Percentiles rank a stretch among this genome's conserved stretches.
These are phyloP conservation scores for Papilio protenor DNA, from an alignment of 2,888 invertebrate species.

Conservation along the genomic window DNA sequence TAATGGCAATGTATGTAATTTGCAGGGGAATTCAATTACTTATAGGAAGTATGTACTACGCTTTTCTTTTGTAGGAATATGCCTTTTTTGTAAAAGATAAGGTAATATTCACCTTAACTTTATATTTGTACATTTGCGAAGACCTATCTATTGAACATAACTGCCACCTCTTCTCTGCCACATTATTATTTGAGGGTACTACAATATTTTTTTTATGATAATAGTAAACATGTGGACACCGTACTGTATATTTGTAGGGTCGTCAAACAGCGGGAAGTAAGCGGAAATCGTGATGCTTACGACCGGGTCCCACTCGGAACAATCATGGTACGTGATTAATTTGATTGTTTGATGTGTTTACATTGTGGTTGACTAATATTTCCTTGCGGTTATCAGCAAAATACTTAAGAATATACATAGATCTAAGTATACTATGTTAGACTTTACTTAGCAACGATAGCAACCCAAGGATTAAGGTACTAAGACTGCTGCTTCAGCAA, in stretches of 20 bases:
- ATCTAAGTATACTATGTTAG: too few species aligned
- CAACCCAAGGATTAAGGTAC: too few species aligned
- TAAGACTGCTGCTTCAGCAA: too few species aligned
- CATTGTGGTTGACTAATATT: not conserved
- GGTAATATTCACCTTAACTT: too few species aligned
- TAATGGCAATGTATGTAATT: too few species aligned
- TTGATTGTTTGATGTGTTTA: slow-evolving; percentile 32
- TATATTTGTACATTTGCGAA: too few species aligned
- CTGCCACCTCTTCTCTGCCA: too few species aligned
- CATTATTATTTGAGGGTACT: slow-evolving; percentile 4
- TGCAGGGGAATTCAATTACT: too few species aligned
- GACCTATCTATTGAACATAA: too few species aligned
- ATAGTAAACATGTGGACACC: slow-evolving; percentile 38
- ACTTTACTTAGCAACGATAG: not conserved
- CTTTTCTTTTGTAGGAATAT: too few species aligned
- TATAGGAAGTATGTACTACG: too few species aligned
- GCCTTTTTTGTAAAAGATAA: too few species aligned
- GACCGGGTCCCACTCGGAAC: slow-evolving; percentile 43
- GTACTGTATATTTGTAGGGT: slow-evolving; percentile 44
- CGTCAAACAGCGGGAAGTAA: slow-evolving; percentile 55
- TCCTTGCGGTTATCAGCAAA: not conserved
- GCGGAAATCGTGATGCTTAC: slow-evolving; percentile 61
- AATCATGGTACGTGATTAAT: slow-evolving; percentile 40
- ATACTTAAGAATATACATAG: not conserved
- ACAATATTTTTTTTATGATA: slow-evolving; percentile 44